phyloP scores from a whole-genome alignment of 2,888 invertebrate genomes.

The Carcina quercana region DNA sequence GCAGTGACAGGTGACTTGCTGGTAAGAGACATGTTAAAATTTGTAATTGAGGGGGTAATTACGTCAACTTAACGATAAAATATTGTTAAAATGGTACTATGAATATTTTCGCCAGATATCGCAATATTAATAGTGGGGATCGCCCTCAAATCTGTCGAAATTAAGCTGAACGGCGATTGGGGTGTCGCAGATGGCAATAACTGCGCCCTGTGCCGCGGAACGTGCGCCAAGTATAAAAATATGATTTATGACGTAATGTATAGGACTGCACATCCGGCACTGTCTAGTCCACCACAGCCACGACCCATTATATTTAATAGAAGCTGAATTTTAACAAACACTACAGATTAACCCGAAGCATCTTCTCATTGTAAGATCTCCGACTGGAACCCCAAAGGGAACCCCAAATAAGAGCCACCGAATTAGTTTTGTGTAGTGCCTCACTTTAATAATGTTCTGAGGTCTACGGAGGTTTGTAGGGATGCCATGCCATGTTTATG shows the following conservation, averaged over 20 bases:
- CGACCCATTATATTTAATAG: conserved; percentile 43
- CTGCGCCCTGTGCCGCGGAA: conserved; percentile 44
- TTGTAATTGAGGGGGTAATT: too few species aligned
- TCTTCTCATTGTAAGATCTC: conserved; percentile 37
- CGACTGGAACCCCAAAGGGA: conserved; percentile 43
- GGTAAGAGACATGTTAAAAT: too few species aligned
- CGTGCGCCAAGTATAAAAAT: conserved; percentile 61
- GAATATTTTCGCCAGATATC: conserved; percentile 38
- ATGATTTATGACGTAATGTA: conserved; percentile 51
- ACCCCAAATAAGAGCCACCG: conserved; percentile 48
- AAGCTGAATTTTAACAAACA: too few species aligned
- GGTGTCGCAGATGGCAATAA: conserved; percentile 67
- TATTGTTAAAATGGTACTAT: too few species aligned
- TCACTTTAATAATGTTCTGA: conserved; percentile 64
- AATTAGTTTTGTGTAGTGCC: conserved; percentile 64
- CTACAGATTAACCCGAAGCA: conserved; percentile 12
- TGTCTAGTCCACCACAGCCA: conserved; percentile 33
- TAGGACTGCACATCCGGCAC: conserved; percentile 44
- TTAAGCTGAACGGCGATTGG: conserved; percentile 57
- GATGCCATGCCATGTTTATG: conserved; percentile 51
- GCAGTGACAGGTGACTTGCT: too few species aligned
- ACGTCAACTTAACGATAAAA: too few species aligned
- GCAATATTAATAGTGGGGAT: conserved; percentile 52
- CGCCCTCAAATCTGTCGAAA: conserved; percentile 59
- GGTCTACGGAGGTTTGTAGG: conserved; percentile 61